phyloP scores from a whole-genome alignment of 2,113 vertebrate genomes.

The Cephalopterus ornatus region DNA sequence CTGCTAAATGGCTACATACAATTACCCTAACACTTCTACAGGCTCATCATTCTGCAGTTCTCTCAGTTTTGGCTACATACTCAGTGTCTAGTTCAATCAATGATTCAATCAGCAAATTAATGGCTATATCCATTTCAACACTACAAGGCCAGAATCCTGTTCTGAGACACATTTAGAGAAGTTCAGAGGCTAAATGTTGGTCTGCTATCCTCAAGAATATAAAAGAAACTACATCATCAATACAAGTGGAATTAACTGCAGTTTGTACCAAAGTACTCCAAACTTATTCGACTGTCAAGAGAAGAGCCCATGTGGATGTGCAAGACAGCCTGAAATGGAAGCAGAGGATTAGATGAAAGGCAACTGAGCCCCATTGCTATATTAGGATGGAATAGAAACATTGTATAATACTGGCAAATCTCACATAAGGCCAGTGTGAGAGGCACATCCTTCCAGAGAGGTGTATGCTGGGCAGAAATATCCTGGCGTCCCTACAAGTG shows the following conservation, averaged over 20 bases:
- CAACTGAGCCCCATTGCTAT: not conserved
- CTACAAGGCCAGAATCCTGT: not conserved
- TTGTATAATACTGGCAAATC: not conserved
- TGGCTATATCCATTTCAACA: not conserved
- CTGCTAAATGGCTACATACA: not conserved
- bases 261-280: not conserved
- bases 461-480: not conserved
- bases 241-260: not conserved
- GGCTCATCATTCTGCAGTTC: not conserved
- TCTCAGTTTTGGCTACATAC: not conserved
- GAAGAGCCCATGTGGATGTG: not conserved
- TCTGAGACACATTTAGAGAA: not conserved
- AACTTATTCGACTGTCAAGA: fast-evolving
- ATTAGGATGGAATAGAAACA: not conserved
- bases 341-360: not conserved
- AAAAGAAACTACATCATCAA: not conserved
- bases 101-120: not conserved
- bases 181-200: not conserved
- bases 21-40: not conserved
- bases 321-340: not conserved
- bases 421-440: not conserved
- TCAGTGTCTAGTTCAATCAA: not conserved
- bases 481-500: not conserved
- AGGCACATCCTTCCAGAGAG: not conserved
- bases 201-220: not conserved